phyloP scores from a whole-genome alignment of 2,888 invertebrate genomes.

The Dryobotodes eremita region DNA sequence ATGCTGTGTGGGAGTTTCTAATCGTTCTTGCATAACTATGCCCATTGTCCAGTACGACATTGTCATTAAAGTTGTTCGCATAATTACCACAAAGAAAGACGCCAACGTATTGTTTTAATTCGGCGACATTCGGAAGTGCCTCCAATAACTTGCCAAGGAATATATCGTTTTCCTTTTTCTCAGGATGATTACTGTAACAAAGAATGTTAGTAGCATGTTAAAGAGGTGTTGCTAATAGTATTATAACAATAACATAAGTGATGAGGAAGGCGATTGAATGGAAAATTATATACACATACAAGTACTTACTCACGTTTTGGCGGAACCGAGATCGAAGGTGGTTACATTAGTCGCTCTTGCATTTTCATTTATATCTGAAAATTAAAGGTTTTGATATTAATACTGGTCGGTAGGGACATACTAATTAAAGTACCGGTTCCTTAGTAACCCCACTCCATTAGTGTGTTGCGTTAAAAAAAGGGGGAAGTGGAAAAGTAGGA shows the following conservation, averaged over 20 bases:
- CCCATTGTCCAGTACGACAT: constrained; percentile 47
- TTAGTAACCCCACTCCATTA: not conserved
- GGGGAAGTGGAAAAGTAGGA: too few species aligned
- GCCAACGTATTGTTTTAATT: constrained; percentile 83
- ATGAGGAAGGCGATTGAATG: constrained; percentile 28
- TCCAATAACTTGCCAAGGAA: constrained; percentile 66
- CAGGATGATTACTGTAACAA: constrained; percentile 70
- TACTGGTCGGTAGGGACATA: not conserved
- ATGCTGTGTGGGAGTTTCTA: constrained; percentile 14
- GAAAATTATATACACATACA: constrained; percentile 61
- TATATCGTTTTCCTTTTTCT: constrained; percentile 66
- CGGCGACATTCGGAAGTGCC: constrained; percentile 72
- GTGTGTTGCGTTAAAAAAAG: not conserved
- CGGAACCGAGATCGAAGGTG: constrained; percentile 76
- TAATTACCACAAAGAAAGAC: constrained; percentile 83
- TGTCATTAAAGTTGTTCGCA: constrained; percentile 38
- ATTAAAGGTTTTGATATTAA: constrained; percentile 11
- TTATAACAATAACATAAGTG: not conserved
- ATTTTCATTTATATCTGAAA: constrained; percentile 78
- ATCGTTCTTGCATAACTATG: constrained; percentile 4
- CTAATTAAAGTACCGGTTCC: not conserved
- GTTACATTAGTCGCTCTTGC: constrained; percentile 70
- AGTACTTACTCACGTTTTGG: constrained; percentile 89
- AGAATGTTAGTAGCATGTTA: constrained; percentile 23
- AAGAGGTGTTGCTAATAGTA: not conserved